phyloP scores from a whole-genome alignment of 37 sponge, comb jelly and placozoan species.

The Amphimedon queenslandica region DNA sequence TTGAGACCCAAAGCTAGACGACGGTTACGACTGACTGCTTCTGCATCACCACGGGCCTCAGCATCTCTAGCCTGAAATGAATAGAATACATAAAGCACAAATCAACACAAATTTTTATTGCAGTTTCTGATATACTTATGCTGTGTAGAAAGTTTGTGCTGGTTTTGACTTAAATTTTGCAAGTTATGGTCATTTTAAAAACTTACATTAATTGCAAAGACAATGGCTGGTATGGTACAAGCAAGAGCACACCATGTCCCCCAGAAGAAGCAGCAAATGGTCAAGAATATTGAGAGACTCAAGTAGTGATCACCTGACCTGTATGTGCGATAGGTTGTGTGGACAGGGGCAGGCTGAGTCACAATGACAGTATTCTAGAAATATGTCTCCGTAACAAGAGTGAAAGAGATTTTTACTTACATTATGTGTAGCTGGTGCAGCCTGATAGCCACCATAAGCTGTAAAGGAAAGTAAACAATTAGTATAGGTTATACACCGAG shows the following conservation, averaged over 20 bases:
- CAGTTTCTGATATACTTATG: not conserved
- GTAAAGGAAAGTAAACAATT: no score
- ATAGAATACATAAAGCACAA: not conserved
- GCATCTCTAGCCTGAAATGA: not conserved
- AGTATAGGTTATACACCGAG: no score
- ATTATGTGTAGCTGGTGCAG: no score
- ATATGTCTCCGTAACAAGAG: no score
- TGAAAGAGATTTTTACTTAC: no score
- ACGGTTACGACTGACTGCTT: not conserved
- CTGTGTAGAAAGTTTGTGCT: no score
- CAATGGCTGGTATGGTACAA: conserved; percentile 46
- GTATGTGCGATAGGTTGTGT: no score
- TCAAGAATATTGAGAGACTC: not conserved
- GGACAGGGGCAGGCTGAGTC: no score
- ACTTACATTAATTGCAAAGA: conserved; percentile 34
- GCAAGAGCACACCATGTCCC: conserved; percentile 1
- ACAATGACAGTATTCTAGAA: no score
- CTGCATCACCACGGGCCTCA: not conserved
- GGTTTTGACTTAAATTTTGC: no score
- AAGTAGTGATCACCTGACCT: not conserved
- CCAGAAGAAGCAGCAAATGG: not conserved
- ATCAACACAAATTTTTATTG: not conserved
- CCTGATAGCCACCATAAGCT: no score
- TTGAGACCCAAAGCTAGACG: not conserved
- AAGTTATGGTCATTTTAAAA: no score